phyloP scores from a whole-genome alignment of 1,140 invertebrate species.

The Brachionus plicatilis region DNA sequence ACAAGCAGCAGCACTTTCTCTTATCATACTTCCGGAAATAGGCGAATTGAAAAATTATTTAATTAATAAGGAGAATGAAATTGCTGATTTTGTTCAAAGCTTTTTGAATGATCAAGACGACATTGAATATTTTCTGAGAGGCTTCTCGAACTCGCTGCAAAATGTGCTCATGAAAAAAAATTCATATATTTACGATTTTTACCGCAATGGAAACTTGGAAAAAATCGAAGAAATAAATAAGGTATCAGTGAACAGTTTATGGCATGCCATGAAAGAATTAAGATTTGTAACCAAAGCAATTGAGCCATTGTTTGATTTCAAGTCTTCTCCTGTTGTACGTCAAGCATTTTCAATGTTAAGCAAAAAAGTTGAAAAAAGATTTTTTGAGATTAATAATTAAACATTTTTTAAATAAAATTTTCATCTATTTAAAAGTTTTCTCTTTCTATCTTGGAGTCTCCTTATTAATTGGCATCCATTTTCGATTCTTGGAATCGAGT shows the following conservation, averaged over 20 bases:
- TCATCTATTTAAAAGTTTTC: too few relatives aligned
- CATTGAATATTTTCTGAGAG: neutral
- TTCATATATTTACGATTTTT: slow-evolving; percentile 5
- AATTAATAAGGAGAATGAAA: neutral
- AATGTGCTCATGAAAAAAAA: neutral
- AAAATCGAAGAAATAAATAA: neutral
- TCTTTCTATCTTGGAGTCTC: too few relatives aligned
- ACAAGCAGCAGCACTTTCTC: neutral
- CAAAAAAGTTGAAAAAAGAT: neutral
- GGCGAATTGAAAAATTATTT: neutral
- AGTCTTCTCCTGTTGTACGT: neutral
- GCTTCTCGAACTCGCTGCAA: neutral
- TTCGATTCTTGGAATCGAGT: too few relatives aligned
- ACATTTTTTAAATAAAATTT: neutral
- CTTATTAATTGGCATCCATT: too few relatives aligned
- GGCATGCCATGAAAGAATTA: neutral
- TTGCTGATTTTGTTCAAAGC: neutral
- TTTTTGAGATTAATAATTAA: neutral
- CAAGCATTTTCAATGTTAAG: neutral
- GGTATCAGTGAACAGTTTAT: neutral
- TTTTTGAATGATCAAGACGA: neutral
- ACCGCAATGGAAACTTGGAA: neutral
- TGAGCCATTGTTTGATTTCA: neutral
- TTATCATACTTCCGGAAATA: neutral
- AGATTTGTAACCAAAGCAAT: neutral